Conservation (phyloP, 2,888 invertebrate species). For the Agonopterix arenella region DNA sequence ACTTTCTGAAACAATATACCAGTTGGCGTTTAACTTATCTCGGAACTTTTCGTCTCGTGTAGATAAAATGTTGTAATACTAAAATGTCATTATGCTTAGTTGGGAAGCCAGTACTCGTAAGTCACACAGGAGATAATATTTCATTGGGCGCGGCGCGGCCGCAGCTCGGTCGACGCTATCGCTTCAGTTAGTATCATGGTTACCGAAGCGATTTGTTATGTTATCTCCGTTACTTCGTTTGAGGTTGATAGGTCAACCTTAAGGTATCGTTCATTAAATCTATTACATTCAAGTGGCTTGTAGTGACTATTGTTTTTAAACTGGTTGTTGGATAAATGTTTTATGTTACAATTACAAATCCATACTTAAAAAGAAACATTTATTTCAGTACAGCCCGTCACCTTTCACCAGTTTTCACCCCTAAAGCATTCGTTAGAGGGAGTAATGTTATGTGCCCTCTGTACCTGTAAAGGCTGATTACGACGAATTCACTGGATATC, state of each 20-base stretch:
- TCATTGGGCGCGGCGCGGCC: slow-evolving; percentile 45
- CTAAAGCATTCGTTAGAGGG: no score
- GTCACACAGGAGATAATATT: slow-evolving; percentile 62
- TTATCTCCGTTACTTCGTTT: slow-evolving; percentile 66
- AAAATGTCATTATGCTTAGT: slow-evolving; percentile 72
- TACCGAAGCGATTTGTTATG: slow-evolving; percentile 65
- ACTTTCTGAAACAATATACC: slow-evolving; percentile 74
- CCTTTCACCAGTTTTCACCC: no score
- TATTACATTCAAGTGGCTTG: slow-evolving; percentile 17
- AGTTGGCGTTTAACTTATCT: slow-evolving; percentile 74
- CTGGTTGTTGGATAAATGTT: slow-evolving; percentile 1
- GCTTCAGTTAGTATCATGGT: slow-evolving; percentile 53
- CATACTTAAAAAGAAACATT: no score
- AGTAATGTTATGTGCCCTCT: no score
- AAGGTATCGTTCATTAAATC: slow-evolving; percentile 47
- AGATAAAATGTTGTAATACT: slow-evolving; percentile 74
- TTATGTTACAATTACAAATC: no score
- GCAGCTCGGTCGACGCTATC: slow-evolving; percentile 45
- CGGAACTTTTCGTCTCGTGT: slow-evolving; percentile 65
- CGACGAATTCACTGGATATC: no score
- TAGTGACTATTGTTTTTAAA: neutral
- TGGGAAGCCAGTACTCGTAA: slow-evolving; percentile 53
- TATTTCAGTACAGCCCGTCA: no score
- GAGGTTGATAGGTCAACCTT: slow-evolving; percentile 66
- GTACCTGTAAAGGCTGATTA: no score